Evolutionary conservation across 2,888 invertebrate species (phyloP).

Genomic region (Drosophila tanythrix): DNA sequence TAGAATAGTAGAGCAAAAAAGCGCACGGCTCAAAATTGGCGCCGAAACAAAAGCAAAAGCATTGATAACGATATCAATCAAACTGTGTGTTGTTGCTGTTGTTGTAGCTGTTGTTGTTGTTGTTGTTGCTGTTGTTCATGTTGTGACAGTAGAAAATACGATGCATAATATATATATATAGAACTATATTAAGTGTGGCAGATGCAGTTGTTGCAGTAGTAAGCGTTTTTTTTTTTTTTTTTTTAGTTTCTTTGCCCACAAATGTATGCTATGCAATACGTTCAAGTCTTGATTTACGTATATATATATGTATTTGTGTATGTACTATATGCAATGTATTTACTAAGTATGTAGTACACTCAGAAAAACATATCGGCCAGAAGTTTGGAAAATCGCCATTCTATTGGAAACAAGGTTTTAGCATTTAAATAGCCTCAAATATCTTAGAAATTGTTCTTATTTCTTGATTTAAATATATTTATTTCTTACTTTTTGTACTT

Average conservation of each 20-base stretch:
- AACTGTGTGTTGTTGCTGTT: conserved; percentile 53
- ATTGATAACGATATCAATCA: conserved; percentile 73
- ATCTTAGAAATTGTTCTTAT: neutral
- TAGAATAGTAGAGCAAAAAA: conserved; percentile 53
- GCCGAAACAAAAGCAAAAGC: conserved; percentile 73
- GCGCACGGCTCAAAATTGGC: conserved; percentile 59
- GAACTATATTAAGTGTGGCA: conserved; percentile 25
- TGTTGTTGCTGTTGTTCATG: conserved; percentile 24
- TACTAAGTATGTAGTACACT: conserved; percentile 45
- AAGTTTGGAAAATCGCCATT: neutral
- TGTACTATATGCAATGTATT: conserved; percentile 17
- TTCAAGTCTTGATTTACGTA: conserved; percentile 17
- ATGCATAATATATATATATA: conserved; percentile 8
- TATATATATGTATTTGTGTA: conserved; percentile 11
- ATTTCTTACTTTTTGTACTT: neutral
- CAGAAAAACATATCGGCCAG: neutral
- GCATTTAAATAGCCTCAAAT: neutral
- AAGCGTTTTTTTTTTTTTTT: conserved; percentile 23
- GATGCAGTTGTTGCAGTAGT: conserved; percentile 20
- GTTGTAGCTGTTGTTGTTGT: conserved; percentile 11
- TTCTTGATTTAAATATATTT: neutral
- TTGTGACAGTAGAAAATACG: conserved; percentile 32
- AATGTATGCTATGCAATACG: conserved; percentile 72
- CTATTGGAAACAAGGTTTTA: neutral
- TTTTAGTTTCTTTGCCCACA: conserved; percentile 60